These are phyloP conservation scores for Alauda arvensis DNA, from an alignment of 2,797 vertebrate genomes.

Conservation along the genomic window DNA sequence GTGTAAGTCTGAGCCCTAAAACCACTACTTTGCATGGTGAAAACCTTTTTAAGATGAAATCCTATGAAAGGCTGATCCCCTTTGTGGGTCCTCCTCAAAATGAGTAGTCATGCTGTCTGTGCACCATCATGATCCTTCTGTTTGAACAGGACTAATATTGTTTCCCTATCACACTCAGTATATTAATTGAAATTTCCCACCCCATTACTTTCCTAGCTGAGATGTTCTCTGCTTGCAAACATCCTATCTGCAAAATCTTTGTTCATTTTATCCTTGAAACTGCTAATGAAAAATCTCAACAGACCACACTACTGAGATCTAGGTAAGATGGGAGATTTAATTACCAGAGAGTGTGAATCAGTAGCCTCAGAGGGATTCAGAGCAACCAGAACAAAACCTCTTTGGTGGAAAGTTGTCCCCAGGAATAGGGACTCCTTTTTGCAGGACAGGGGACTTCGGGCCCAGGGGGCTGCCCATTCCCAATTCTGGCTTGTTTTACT, in stretches of 20 bases:
- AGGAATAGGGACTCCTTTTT: not conserved
- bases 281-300: not conserved
- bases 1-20: not conserved
- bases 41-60: not conserved
- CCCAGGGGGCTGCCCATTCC: not conserved
- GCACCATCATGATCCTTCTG: not conserved
- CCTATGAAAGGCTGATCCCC: not conserved
- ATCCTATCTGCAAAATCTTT: not conserved
- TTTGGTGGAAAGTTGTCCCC: not conserved
- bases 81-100: not conserved
- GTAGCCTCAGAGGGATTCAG: not conserved
- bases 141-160: not conserved
- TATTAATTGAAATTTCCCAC: not conserved
- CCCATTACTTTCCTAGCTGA: not conserved
- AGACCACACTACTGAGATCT: not conserved
- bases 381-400: not conserved
- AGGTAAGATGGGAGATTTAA: not conserved
- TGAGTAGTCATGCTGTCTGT: not conserved
- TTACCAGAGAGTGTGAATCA: not conserved
- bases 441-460: fast-evolving
- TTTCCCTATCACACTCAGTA: not conserved
- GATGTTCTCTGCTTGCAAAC: not conserved
- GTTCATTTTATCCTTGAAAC: not conserved
- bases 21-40: not conserved
- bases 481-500: not conserved